Percentiles rank a stretch among this genome's conserved stretches.
Evolutionary conservation across 2,113 vertebrate genomes (phyloP).

Genomic region (Tursiops truncatus): DNA sequence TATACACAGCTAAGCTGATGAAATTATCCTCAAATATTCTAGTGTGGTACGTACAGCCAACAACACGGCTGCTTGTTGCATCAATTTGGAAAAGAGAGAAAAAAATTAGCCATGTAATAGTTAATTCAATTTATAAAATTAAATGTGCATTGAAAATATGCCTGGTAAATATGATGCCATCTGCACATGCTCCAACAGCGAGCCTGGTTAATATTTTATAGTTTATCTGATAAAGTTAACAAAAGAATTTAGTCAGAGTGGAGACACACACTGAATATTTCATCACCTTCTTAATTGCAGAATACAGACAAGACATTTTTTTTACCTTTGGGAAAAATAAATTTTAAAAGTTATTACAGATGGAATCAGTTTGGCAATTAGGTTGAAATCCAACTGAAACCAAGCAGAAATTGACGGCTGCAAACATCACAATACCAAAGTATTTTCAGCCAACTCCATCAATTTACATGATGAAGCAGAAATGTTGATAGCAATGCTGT

Average conservation of each 20-base stretch:
- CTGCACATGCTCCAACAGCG: slow-evolving; percentile 79
- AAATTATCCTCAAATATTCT: slow-evolving; percentile 61
- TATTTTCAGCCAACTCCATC: slow-evolving; percentile 74
- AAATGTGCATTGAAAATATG: slow-evolving; percentile 73
- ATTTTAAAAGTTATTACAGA: slow-evolving; percentile 85
- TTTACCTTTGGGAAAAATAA: slow-evolving; percentile 84
- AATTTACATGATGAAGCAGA: slow-evolving; percentile 81
- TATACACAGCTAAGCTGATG: slow-evolving; percentile 49
- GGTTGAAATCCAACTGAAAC: slow-evolving; percentile 84
- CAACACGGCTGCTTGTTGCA: slow-evolving; percentile 31
- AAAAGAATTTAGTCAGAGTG: slow-evolving; percentile 84
- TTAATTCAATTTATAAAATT: slow-evolving; percentile 76
- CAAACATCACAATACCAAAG: slow-evolving; percentile 79
- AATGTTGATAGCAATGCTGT: slow-evolving; percentile 75
- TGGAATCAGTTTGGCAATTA: slow-evolving; percentile 85
- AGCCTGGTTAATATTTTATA: slow-evolving; percentile 85
- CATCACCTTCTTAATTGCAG: slow-evolving; percentile 84
- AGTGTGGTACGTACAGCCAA: slow-evolving; percentile 5
- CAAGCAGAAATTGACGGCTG: slow-evolving; percentile 76
- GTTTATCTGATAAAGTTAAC: slow-evolving; percentile 87
- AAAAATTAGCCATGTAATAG: slow-evolving; percentile 49
- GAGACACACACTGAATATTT: slow-evolving; percentile 85
- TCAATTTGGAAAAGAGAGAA: slow-evolving; percentile 63
- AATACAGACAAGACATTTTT: slow-evolving; percentile 80
- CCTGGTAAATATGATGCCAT: slow-evolving; percentile 80